Evolutionary conservation across 2,888 invertebrate genomes (phyloP).

Genomic region (Polyploca ridens): DNA sequence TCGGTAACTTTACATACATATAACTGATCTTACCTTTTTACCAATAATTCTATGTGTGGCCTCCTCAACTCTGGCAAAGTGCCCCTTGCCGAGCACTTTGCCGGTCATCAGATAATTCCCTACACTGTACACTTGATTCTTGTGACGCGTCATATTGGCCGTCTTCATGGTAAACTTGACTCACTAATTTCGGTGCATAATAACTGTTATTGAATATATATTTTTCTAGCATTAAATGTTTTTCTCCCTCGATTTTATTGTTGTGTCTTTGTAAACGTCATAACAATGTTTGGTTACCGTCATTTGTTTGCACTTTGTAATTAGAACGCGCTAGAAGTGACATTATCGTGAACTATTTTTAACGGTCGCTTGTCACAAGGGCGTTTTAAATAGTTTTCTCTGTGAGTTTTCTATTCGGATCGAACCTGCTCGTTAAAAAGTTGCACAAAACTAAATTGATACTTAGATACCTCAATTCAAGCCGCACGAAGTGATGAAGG

Average conservation of each 20-base stretch:
- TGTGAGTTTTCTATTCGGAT: neutral
- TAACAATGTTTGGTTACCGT: slow-evolving; percentile 57
- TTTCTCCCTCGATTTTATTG: slow-evolving; percentile 47
- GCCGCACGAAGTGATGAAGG: too few relatives aligned
- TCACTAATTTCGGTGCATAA: slow-evolving; percentile 67
- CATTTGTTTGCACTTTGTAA: slow-evolving; percentile 75
- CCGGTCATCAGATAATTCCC: slow-evolving; percentile 90
- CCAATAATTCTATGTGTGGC: slow-evolving; percentile 88
- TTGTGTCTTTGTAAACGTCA: slow-evolving; percentile 66
- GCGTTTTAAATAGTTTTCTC: slow-evolving; percentile 16
- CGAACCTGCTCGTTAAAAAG: neutral
- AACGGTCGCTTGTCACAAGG: slow-evolving; percentile 43
- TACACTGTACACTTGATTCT: slow-evolving; percentile 83
- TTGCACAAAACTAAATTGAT: neutral
- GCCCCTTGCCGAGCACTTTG: slow-evolving; percentile 89
- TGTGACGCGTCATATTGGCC: slow-evolving; percentile 61
- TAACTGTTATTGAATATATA: slow-evolving; percentile 33
- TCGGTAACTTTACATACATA: neutral
- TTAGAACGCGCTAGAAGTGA: slow-evolving; percentile 62
- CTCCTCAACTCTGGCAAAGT: slow-evolving; percentile 90
- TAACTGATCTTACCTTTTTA: slow-evolving; percentile 83
- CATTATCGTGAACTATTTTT: slow-evolving; percentile 68
- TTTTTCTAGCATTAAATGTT: slow-evolving; percentile 36
- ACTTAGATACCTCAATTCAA: too few relatives aligned
- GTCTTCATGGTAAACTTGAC: slow-evolving; percentile 57